Evolutionary conservation across 2,113 vertebrate species (phyloP).

Genomic region (Hippocampus zosterae): DNA sequence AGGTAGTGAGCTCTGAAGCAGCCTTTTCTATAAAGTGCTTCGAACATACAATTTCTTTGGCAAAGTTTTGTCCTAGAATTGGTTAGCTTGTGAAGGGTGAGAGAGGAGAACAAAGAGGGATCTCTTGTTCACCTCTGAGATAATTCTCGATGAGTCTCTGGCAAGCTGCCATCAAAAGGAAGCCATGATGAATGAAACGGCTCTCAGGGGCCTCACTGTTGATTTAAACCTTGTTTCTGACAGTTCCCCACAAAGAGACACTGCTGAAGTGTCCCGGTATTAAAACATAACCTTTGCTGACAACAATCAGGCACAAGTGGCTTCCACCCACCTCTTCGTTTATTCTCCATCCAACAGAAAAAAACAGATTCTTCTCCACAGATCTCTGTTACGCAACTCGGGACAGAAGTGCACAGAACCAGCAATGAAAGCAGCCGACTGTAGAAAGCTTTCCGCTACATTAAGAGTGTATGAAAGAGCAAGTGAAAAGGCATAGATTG

Average conservation of each 20-base stretch:
- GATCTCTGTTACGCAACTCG: conserved; percentile 28
- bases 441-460: conserved; percentile 89
- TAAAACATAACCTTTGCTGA: conserved; percentile 86
- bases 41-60: background rate
- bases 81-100: conserved; percentile 25
- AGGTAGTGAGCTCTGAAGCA: background rate
- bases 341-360: conserved; percentile 58
- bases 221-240: conserved; percentile 84
- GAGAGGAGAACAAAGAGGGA: conserved; percentile 22
- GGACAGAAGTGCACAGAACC: conserved; percentile 67
- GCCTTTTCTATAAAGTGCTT: conserved; percentile 21
- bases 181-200: conserved; percentile 79
- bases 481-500: conserved; percentile 71
- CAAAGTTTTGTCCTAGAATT: conserved; percentile 18
- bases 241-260: conserved; percentile 75
- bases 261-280: conserved; percentile 76
- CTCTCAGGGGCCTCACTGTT: conserved; percentile 74
- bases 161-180: conserved; percentile 68
- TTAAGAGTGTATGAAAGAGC: conserved; percentile 84
- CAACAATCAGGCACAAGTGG: conserved; percentile 80
- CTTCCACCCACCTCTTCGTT: conserved; percentile 50
- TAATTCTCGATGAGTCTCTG: conserved; percentile 66
- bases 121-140: conserved; percentile 45
- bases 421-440: conserved; percentile 66
- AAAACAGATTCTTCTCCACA: conserved; percentile 63